phyloP scores from a whole-genome alignment of 1,140 invertebrate genomes.

The Phthorimaea operculella region DNA sequence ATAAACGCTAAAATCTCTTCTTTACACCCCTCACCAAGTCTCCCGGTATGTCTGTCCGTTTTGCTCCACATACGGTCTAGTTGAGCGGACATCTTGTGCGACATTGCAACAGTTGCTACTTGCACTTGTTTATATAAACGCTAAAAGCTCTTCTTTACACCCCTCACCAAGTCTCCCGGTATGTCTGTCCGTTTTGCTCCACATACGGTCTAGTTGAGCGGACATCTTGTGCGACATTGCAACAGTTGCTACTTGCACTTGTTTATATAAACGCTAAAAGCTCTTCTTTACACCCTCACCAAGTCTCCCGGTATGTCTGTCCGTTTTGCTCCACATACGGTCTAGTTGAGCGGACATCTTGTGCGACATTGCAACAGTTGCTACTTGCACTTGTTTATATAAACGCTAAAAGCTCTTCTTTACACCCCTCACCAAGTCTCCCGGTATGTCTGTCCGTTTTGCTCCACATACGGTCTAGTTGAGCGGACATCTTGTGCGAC shows the following conservation, averaged over 20 bases:
- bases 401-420: too few relatives aligned
- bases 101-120: too few relatives aligned
- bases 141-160: neutral
- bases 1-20: too few relatives aligned
- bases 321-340: constrained; percentile 22
- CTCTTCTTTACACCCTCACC: neutral
- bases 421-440: neutral
- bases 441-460: constrained; percentile 14
- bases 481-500: constrained; percentile 10
- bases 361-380: constrained; percentile 13
- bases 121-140: too few relatives aligned
- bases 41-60: constrained; percentile 11
- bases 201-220: constrained; percentile 13
- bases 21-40: neutral
- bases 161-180: neutral
- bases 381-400: neutral
- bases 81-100: constrained; percentile 9
- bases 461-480: constrained; percentile 17
- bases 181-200: constrained; percentile 19
- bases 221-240: constrained; percentile 13
- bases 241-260: too few relatives aligned
- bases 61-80: constrained; percentile 19
- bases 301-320: constrained; percentile 5
- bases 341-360: constrained; percentile 7
- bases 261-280: too few relatives aligned